Conservation (phyloP, 2,113 vertebrate species). For the Vombatus ursinus region DNA sequence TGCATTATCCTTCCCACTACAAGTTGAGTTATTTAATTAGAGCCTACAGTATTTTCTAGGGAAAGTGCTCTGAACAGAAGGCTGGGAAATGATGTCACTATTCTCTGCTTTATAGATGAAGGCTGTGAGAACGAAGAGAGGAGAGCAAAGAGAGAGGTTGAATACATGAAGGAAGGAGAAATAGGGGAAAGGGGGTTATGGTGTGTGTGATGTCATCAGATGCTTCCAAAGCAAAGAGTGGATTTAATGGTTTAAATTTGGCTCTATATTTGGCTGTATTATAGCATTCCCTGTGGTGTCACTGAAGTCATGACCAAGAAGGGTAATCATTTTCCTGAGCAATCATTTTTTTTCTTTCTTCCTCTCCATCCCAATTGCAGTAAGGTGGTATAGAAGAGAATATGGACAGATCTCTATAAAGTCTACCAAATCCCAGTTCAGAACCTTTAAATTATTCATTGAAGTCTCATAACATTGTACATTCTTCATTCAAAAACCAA, state of each 20-base stretch:
- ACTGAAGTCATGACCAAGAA: constrained; percentile 56
- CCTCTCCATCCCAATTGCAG: constrained; percentile 49
- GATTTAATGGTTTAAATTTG: constrained; percentile 54
- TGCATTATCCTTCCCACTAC: constrained; percentile 72
- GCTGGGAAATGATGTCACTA: constrained; percentile 67
- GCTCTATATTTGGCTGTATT: constrained; percentile 77
- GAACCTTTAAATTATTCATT: constrained; percentile 54
- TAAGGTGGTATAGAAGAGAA: constrained; percentile 42
- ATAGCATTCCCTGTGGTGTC: constrained; percentile 58
- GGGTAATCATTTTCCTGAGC: constrained; percentile 73
- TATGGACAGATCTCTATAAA: constrained; percentile 41
- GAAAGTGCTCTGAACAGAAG: constrained; percentile 78
- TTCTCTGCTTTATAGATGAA: constrained; percentile 72
- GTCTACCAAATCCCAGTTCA: constrained; percentile 53
- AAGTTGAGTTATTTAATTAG: constrained; percentile 81
- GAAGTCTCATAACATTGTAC: constrained; percentile 40
- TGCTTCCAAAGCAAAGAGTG: constrained; percentile 2
- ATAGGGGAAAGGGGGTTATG: background rate
- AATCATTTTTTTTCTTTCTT: constrained; percentile 64
- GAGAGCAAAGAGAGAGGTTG: background rate
- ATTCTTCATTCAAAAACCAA: constrained; percentile 30
- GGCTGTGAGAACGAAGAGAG: constrained; percentile 48
- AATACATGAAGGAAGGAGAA: constrained; percentile 11
- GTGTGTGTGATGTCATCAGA: background rate
- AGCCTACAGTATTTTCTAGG: constrained; percentile 71